Evolutionary conservation across 2,888 invertebrate genomes (phyloP), one percentile per base, ranked within the genome.

Genomic region (Ctenicera cuprea): DNA sequence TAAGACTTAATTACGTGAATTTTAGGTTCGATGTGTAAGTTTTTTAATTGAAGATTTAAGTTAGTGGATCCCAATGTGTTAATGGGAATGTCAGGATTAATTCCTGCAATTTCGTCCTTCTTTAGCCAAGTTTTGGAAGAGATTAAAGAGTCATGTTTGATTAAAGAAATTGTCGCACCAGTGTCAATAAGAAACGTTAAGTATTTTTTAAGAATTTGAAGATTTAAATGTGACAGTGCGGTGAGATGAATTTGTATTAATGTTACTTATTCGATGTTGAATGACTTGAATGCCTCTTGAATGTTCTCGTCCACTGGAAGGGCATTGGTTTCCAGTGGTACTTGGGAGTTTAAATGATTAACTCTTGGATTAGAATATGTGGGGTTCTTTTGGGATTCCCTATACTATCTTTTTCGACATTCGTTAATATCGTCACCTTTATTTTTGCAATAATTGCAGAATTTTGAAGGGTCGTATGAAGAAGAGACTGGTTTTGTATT

Each of bases 361-460:
- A 73, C 54, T 20, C n/a, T 16, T 1, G 48, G 48, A 11, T 38
- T 38, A 1, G 16, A 8, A 18, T 2, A 0, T 1, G 3, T 7
- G 48, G 0, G 1, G 9, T 48, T 16, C 5, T 18, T 48, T 48
- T 48, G 30, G 2, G 3, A 14, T 30, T 68, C 52, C 41, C 41
- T 43, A 26, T 4, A 62, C 12, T 62, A 43, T 22, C 43, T 14
- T 45, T 69, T 52, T 11, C 43, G 12, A 50, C 74, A 71, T 18
- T 71, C 64, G 11, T 14, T n/a, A 48, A 72, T 63, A 11, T 11
- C 8, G 54, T 75, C 68, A 0, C 75, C 71, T 12, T 52, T 45
- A 20, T 63, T 75, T 48, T 72, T 72, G 26, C 75, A 75, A 33
- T 71, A 75, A 33, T 71, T 74, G 20, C 74, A 71, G 20, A 62